Conservation (phyloP, 2,113 vertebrate species). For the Tenebrosternarchus preto region DNA sequence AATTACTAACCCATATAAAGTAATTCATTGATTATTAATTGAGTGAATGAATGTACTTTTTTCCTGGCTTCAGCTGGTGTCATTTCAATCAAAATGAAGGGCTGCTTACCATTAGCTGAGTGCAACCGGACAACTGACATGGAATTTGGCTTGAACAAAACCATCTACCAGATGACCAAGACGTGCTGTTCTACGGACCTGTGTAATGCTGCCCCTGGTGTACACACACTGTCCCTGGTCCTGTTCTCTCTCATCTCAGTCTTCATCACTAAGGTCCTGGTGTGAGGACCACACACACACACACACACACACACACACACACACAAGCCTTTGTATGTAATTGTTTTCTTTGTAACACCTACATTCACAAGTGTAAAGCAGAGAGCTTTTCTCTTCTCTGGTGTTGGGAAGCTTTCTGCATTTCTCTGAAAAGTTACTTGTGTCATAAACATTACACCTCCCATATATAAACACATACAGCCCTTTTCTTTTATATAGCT, state of each 20-base stretch:
- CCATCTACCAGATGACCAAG: constrained; percentile 56
- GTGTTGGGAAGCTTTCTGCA: too few relatives aligned
- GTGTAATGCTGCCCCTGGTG: constrained; percentile 66
- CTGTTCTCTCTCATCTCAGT: constrained; percentile 57
- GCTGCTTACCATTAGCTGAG: constrained; percentile 36
- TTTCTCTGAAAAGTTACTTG: too few relatives aligned
- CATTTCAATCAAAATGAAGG: constrained; percentile 55
- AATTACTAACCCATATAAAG: too few relatives aligned
- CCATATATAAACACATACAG: too few relatives aligned
- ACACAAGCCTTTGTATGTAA: neutral
- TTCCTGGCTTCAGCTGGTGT: constrained; percentile 40
- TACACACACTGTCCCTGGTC: constrained; percentile 53
- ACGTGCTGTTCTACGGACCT: constrained; percentile 71
- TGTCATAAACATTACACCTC: too few relatives aligned
- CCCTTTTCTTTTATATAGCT: too few relatives aligned
- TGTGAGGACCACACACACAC: constrained; percentile 52
- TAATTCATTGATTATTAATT: too few relatives aligned
- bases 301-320: constrained; percentile 28
- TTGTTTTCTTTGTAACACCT: too few relatives aligned
- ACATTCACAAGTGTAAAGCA: too few relatives aligned
- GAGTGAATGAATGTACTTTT: neutral
- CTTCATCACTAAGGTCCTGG: constrained; percentile 58
- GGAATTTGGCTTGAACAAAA: constrained; percentile 7
- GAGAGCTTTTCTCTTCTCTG: too few relatives aligned
- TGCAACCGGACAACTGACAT: constrained; percentile 59